Conservation (phyloP, 1,140 invertebrate species). For the Asobara japonica region DNA sequence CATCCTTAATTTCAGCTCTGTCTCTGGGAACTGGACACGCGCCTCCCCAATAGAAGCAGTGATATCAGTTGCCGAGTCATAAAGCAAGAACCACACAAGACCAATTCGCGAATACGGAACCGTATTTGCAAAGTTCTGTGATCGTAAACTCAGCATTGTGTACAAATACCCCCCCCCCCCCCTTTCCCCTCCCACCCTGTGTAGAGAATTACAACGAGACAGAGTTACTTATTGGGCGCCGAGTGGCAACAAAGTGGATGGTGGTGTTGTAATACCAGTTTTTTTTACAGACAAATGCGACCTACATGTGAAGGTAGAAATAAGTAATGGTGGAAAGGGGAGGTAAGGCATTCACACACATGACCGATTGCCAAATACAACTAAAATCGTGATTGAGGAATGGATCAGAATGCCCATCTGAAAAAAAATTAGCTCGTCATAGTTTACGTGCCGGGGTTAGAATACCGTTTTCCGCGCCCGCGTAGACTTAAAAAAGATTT, state of each 20-base stretch:
- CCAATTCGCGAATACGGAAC: neutral
- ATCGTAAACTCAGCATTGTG: neutral
- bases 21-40: neutral
- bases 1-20: neutral
- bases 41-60: too few relatives aligned
- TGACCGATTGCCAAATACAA: neutral
- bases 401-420: too few relatives aligned
- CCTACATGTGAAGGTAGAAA: neutral
- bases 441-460: too few relatives aligned
- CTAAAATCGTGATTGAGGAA: too few relatives aligned
- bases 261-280: neutral
- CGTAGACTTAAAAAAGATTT: too few relatives aligned
- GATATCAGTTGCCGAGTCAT: too few relatives aligned
- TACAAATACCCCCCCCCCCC: too few relatives aligned
- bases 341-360: too few relatives aligned
- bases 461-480: too few relatives aligned
- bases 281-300: neutral
- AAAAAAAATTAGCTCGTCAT: too few relatives aligned
- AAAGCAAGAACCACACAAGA: neutral
- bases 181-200: neutral
- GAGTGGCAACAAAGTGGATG: neutral
- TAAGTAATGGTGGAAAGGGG: neutral
- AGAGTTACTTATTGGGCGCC: neutral
- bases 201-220: neutral
- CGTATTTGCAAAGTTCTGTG: neutral